Conservation (phyloP, 92 coral and sea anemone species). For the Palythoa grandiflora region DNA sequence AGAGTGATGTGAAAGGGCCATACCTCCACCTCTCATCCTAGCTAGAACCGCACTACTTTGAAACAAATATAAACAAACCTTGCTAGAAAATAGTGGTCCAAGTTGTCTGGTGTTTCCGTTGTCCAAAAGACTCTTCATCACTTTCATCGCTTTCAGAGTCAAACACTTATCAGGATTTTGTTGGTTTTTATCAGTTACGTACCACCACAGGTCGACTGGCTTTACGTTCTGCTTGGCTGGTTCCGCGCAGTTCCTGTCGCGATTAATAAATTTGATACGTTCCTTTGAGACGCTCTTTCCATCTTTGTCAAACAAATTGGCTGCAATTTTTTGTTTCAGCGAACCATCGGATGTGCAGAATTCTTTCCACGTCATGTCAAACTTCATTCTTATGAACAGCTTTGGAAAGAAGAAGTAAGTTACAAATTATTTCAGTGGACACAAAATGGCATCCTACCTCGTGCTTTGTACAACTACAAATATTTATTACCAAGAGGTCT, state of each 20-base stretch:
- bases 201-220: constrained; percentile 87
- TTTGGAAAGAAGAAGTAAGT: not conserved
- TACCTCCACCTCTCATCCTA: no score
- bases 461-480: no score
- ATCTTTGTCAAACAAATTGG: constrained; percentile 68
- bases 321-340: constrained; percentile 79
- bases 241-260: constrained; percentile 73
- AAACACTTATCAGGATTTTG: constrained; percentile 62
- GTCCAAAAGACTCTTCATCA: constrained; percentile 75
- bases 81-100: constrained; percentile 82
- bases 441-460: no score
- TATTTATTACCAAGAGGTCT: no score
- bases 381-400: constrained; percentile 72
- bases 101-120: constrained; percentile 76
- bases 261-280: constrained; percentile 76
- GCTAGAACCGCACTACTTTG: not conserved
- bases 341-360: constrained; percentile 77
- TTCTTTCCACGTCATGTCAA: constrained; percentile 88
- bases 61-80: constrained; percentile 56
- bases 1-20: no score
- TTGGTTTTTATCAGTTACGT: constrained; percentile 63
- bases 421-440: not conserved
- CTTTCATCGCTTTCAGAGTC: constrained; percentile 75
- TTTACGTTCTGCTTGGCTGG: constrained; percentile 59
- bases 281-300: constrained; percentile 70